phyloP scores from a whole-genome alignment of 2,888 invertebrate species.

The Blomia tropicalis region DNA sequence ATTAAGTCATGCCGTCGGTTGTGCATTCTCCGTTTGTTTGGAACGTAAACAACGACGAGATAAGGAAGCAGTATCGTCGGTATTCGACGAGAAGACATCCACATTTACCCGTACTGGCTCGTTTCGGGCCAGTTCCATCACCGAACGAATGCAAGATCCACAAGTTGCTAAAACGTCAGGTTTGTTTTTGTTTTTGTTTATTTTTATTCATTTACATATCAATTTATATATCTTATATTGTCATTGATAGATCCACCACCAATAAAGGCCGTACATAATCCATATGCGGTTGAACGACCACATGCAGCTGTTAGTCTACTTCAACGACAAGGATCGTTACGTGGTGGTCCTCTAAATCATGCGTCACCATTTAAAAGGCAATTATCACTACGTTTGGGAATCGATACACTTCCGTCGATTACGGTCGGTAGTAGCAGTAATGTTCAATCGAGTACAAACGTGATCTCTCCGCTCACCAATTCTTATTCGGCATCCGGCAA shows the following conservation, averaged over 20 bases:
- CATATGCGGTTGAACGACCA: conserved; percentile 83
- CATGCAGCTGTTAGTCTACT: conserved; percentile 87
- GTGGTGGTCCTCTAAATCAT: conserved; percentile 60
- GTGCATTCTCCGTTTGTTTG: conserved; percentile 93
- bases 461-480: conserved; percentile 40
- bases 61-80: conserved; percentile 78
- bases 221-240: conserved; percentile 25
- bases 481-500: conserved; percentile 52
- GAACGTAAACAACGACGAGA: conserved; percentile 94
- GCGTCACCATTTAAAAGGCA: conserved; percentile 85
- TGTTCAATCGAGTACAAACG: background rate
- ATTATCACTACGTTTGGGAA: conserved; percentile 59
- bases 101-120: conserved; percentile 85
- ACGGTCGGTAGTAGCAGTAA: background rate
- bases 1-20: conserved; percentile 95
- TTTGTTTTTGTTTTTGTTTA: conserved; percentile 28
- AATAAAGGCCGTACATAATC: conserved; percentile 51
- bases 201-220: background rate
- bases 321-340: conserved; percentile 83
- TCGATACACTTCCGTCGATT: background rate
- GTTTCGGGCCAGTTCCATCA: conserved; percentile 66
- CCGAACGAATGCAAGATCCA: conserved; percentile 54
- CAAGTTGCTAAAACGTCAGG: conserved; percentile 42
- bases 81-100: conserved; percentile 69
- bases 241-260: conserved; percentile 41